Percentiles rank a stretch among this genome's conserved stretches.
Conservation (phyloP, 2,888 invertebrate genomes). For the Xanthostigma xanthostigma region DNA sequence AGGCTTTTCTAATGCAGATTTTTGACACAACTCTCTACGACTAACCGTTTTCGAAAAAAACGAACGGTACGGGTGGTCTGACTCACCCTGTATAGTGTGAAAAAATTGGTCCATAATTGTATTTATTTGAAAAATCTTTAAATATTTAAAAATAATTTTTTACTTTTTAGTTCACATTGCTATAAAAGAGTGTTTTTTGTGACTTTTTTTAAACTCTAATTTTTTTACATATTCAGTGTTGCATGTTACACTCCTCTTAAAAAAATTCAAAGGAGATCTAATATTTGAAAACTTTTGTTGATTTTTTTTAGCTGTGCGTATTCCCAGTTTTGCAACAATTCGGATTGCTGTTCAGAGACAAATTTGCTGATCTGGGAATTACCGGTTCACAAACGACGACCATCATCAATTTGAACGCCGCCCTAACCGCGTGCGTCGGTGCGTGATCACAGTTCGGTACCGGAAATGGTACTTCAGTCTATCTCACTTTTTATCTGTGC, state of each 20-base stretch:
- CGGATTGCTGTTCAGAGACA: slow-evolving; percentile 52
- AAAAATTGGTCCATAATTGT: no score
- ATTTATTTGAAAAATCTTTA: no score
- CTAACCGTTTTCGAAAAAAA: no score
- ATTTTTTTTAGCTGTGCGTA: slow-evolving; percentile 41
- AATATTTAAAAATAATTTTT: no score
- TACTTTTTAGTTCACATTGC: no score
- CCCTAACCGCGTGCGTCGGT: slow-evolving; percentile 56
- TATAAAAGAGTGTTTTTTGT: no score
- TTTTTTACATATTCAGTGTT: not conserved
- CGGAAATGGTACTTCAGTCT: not conserved
- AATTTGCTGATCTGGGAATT: slow-evolving; percentile 42
- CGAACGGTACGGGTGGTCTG: no score
- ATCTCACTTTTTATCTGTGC: no score
- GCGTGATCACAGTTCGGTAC: slow-evolving; percentile 18
- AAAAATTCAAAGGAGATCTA: not conserved
- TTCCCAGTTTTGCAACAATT: slow-evolving; percentile 57
- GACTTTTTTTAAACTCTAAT: no score
- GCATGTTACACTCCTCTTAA: not conserved
- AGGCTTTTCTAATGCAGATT: no score
- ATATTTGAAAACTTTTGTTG: not conserved
- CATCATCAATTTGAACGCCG: slow-evolving; percentile 55
- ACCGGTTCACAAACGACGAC: slow-evolving; percentile 51
- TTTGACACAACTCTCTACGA: no score
- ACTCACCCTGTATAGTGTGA: no score